phyloP scores from a whole-genome alignment of 2,888 invertebrate genomes.

The Margaritifera margaritifera region DNA sequence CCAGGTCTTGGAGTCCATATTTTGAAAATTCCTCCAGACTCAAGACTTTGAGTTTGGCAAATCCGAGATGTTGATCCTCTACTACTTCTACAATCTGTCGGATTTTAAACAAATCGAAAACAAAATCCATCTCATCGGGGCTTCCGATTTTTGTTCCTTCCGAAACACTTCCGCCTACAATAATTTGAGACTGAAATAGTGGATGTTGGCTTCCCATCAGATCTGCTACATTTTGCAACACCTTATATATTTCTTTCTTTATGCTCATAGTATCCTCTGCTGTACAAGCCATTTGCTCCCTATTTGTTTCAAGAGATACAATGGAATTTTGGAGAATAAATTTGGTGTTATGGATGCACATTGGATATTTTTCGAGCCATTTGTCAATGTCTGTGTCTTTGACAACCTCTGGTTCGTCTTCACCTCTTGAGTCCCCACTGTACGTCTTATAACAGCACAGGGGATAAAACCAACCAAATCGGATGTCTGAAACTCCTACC shows the following conservation, averaged over 20 bases:
- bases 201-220: constrained; percentile 3
- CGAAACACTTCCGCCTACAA: constrained; percentile 17
- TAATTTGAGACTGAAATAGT: constrained; percentile 9
- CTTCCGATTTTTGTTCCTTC: constrained; percentile 16
- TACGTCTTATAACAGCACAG: constrained; percentile 15
- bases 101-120: constrained; percentile 18
- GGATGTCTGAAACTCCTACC: constrained; percentile 3
- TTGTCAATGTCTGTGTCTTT: constrained; percentile 3
- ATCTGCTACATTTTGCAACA: neutral
- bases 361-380: constrained; percentile 13
- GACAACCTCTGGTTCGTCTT: constrained; percentile 9
- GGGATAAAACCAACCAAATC: constrained; percentile 14
- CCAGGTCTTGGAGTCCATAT: neutral
- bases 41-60: constrained; percentile 9
- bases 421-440: neutral
- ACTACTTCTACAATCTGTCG: constrained; percentile 5
- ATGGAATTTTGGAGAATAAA: constrained; percentile 12
- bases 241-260: constrained; percentile 4
- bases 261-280: constrained; percentile 3
- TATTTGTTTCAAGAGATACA: constrained; percentile 7
- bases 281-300: neutral
- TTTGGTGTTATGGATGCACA: constrained; percentile 15
- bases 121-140: constrained; percentile 15
- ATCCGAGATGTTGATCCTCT: constrained; percentile 3
- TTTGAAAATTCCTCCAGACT: constrained; percentile 1